Base-by-base conservation (phyloP, 2,113 vertebrate genomes). In the Lagopus leucura region DNA sequence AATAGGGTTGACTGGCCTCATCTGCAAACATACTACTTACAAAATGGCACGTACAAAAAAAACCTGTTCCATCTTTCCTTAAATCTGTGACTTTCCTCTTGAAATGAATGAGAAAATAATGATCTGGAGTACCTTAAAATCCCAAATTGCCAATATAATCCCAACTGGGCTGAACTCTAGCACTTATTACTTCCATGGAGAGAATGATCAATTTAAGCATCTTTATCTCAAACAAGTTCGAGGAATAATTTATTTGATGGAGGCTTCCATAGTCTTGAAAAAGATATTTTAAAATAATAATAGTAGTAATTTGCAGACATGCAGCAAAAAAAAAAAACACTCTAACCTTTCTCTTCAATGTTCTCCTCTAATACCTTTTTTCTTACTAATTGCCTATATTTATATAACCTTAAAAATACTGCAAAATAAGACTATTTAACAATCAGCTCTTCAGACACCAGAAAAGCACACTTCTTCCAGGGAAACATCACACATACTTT, bases 401-500 rank as follows among this genome's bases (percentile, higher is more conserved):
- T 38, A 47, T 82, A 47, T 20, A 71, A 24, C 50, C 32, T 82
- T 43, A 27, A 77, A 77, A 74, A 43, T 8, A 32, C 36, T 30
- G 11, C 6, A 36, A 66, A 75, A 40, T 20, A 20, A 74, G 43
- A 18, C n/a, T 27, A 9, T 50, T 80, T 28, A 88, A 42, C 69
- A 87, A 47, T 18, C 64, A 45, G 55, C 55, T 75, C 58, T 65
- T 67, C 2, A 84, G 73, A 84, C 36, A 1, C 1, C 42, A 38
- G 48, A 32, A 82, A 72, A 27, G 54, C 1, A 0, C 63, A 78
- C 58, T 22, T 5, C 25, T 89, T 78, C 32, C 8, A 86, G 42
- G 60, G 32, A 92, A 92, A 71, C 42, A 69, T 92, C 22, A 4
- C 45, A 64, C 5, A 9, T 93, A 75, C 82, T 96, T 85, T 93